These are phyloP conservation scores for Brachyrhaphis roseni DNA, from an alignment of 2,797 vertebrate genomes.

Conservation along the genomic window DNA sequence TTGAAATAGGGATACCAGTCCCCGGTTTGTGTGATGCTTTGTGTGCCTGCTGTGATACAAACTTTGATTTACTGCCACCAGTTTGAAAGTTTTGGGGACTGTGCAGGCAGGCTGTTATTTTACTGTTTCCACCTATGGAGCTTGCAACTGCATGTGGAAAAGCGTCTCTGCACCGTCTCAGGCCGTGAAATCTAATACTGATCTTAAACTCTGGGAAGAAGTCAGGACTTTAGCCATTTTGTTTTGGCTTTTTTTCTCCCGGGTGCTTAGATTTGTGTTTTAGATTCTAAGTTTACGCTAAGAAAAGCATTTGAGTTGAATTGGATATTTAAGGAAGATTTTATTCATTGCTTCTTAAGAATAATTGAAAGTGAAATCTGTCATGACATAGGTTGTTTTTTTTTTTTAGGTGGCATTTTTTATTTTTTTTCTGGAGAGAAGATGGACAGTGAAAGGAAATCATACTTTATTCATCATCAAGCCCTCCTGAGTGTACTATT, in stretches of 20 bases:
- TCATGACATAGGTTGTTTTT: conserved; percentile 10
- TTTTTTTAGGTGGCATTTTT: neutral
- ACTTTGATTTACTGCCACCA: conserved; percentile 28
- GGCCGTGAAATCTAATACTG: conserved; percentile 44
- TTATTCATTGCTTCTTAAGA: neutral
- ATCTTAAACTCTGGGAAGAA: conserved; percentile 34
- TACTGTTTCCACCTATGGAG: conserved; percentile 21
- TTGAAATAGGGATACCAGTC: conserved; percentile 37
- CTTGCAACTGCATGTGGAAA: conserved; percentile 27
- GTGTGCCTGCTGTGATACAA: conserved; percentile 22
- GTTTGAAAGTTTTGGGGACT: conserved; percentile 13
- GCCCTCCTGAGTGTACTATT: conserved; percentile 36
- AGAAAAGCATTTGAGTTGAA: neutral
- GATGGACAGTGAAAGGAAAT: conserved; percentile 44
- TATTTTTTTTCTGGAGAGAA: conserved; percentile 19
- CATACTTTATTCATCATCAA: conserved; percentile 36
- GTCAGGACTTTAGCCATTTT: conserved; percentile 26
- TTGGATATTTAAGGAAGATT: neutral
- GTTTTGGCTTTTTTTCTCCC: neutral
- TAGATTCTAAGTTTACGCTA: neutral
- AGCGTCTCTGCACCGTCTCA: conserved; percentile 31
- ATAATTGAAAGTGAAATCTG: neutral
- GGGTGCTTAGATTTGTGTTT: neutral
- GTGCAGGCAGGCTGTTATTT: conserved; percentile 28
- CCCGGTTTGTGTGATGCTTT: conserved; percentile 17